phyloP scores from a whole-genome alignment of 2,888 invertebrate species.

The Phrixothrix hirtus region DNA sequence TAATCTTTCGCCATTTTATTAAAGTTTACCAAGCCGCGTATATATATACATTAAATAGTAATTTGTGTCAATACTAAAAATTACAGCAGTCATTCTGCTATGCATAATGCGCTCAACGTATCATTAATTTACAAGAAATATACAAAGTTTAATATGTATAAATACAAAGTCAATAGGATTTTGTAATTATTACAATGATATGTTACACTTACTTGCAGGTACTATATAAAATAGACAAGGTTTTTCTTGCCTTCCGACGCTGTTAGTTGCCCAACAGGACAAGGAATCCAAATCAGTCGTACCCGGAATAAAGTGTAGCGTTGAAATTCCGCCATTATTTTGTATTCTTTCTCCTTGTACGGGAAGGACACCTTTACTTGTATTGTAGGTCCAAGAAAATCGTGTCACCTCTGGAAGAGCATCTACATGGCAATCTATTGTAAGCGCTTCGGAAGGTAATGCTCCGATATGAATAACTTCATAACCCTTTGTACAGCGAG shows the following conservation, averaged over 20 bases:
- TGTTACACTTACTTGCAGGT: slow-evolving; percentile 81
- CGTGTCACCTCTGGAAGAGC: slow-evolving; percentile 73
- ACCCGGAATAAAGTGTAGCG: slow-evolving; percentile 63
- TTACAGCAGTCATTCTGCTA: no score
- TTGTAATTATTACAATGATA: no score
- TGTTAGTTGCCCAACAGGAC: slow-evolving; percentile 87
- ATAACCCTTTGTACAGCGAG: slow-evolving; percentile 74
- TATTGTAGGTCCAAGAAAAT: slow-evolving; percentile 86
- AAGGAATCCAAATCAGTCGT: slow-evolving; percentile 74
- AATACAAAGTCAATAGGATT: no score
- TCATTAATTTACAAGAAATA: no score
- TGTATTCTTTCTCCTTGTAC: slow-evolving; percentile 66
- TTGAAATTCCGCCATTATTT: slow-evolving; percentile 58
- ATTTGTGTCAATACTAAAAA: no score
- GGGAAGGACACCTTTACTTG: slow-evolving; percentile 72
- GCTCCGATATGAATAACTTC: slow-evolving; percentile 73
- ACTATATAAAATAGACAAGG: slow-evolving; percentile 83
- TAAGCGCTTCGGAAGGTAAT: slow-evolving; percentile 71
- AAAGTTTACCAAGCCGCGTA: no score
- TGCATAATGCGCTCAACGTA: no score
- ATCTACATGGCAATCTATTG: slow-evolving; percentile 79
- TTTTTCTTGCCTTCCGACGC: slow-evolving; percentile 76
- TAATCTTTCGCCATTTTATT: no score
- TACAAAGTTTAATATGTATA: no score
- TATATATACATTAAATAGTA: no score